Conservation (phyloP, 1,140 invertebrate species). For the Pygmarrhopalites habei region DNA sequence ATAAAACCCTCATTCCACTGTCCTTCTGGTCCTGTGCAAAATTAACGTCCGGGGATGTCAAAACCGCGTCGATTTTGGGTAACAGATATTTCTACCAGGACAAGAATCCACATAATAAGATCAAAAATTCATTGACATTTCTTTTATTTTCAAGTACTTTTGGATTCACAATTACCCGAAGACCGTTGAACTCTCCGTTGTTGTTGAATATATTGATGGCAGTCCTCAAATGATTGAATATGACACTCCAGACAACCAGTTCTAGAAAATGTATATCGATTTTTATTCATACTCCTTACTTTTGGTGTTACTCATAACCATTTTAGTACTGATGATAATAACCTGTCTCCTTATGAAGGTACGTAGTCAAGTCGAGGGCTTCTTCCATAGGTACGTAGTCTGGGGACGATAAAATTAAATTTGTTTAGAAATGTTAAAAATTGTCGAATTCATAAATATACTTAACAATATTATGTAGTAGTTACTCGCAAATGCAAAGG, state of each 20-base stretch:
- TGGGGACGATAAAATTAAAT: not conserved
- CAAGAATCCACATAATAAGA: not conserved
- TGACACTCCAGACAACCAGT: constrained; percentile 54
- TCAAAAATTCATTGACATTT: not conserved
- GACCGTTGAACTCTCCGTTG: not conserved
- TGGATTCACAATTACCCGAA: not conserved
- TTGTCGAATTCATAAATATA: not conserved
- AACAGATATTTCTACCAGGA: not conserved
- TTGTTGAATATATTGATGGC: not conserved
- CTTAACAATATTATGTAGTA: not conserved
- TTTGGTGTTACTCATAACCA: too few species aligned
- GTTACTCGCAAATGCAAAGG: constrained; percentile 21
- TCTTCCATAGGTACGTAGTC: constrained; percentile 16
- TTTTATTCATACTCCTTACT: too few species aligned
- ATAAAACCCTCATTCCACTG: not conserved
- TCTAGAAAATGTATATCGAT: too few species aligned
- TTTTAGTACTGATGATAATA: too few species aligned
- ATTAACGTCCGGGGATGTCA: not conserved
- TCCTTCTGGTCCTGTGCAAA: not conserved
- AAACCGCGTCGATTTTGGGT: not conserved
- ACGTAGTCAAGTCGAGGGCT: constrained; percentile 55
- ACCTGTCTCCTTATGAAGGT: constrained; percentile 53
- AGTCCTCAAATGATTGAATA: constrained; percentile 40
- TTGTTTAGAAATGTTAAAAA: not conserved
- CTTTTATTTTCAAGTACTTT: not conserved